These are phyloP conservation scores for Mus spicilegus DNA, from an alignment of 2,113 vertebrate genomes.

Conservation along the genomic window DNA sequence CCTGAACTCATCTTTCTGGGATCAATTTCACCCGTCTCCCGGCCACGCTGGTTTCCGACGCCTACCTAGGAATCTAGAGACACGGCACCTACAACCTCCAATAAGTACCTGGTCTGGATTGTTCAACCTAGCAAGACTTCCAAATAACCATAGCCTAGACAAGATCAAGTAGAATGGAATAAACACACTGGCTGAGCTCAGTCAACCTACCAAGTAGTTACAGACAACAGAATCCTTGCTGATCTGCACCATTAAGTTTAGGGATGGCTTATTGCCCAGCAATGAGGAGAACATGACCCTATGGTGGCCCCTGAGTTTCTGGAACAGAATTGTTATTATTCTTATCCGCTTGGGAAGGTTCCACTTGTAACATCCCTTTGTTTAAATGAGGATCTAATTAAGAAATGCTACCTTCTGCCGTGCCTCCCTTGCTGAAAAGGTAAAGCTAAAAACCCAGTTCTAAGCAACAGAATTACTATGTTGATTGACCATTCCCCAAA, in stretches of 20 bases:
- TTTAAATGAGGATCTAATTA: slow-evolving; percentile 48
- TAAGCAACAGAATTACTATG: slow-evolving; percentile 13
- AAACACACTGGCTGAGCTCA: background rate
- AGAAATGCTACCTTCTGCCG: slow-evolving; percentile 45
- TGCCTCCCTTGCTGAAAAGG: slow-evolving; percentile 47
- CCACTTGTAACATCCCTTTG: slow-evolving; percentile 38
- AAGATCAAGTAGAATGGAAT: slow-evolving; percentile 4
- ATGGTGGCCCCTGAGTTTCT: slow-evolving; percentile 33
- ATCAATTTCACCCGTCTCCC: background rate
- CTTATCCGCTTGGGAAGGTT: slow-evolving; percentile 32
- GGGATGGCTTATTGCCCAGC: background rate
- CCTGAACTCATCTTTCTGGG: background rate
- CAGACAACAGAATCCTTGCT: slow-evolving; percentile 33
- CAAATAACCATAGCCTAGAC: background rate
- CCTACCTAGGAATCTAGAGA: background rate
- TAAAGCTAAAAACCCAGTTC: slow-evolving; percentile 53
- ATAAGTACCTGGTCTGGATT: background rate
- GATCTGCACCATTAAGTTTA: background rate
- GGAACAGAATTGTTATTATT: slow-evolving; percentile 59
- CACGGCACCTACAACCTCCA: background rate
- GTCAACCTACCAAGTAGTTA: slow-evolving; percentile 21
- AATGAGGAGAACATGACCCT: background rate
- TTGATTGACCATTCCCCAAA: slow-evolving; percentile 44
- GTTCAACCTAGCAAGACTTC: background rate
- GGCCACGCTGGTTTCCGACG: background rate